Evolutionary conservation across 2,113 vertebrate species (phyloP), one percentile per base, ranked within the genome.

Genomic region (Alligator mississippiensis): DNA sequence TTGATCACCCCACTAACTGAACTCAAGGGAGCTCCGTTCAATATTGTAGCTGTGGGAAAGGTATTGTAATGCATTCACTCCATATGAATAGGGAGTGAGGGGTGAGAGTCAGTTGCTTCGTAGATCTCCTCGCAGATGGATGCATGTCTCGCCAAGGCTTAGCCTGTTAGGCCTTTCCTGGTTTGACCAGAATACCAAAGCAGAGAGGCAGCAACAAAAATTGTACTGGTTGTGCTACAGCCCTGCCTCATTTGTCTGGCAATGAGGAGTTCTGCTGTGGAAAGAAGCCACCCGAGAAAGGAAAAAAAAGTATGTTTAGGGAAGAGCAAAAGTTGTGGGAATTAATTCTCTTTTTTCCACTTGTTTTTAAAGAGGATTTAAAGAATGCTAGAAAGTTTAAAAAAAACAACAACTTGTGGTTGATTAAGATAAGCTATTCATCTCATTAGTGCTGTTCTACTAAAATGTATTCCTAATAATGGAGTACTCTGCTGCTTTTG

Each of bases 361-460:
- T 85, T 90, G 60, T 47, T 47, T 66, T 30, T 85, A 90, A 85
- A 85, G 19, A 57, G 47, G 27, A 60, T 54, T 90, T 58, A 55
- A 22, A 68, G 30, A n/a, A 85, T 64, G 77, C 57, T 57, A 72
- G 63, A 30, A 70, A 68, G 34, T 60, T 77, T 62, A 34, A 34
- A 24, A 63, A 64, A 62, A 30, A 76, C n/a, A n/a, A n/a, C n/a
- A n/a, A n/a, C n/a, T 47, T 82, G 80, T 89, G 91, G 85, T 92
- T 84, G 85, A 85, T 82, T 92, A 85, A 89, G 80, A 76, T 77
- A 68, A 85, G 70, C 72, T 77, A 85, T 85, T 89, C 63, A 89
- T 89, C 84, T 92, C 82, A 89, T 88, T 88, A 89, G 87, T 66
- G 74, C n/a, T 78, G 72, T 68, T 82, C 83, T 85, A 72, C 82